A percentile compares a stretch with the other conserved stretches of the same genome.
Conservation (phyloP, 2,113 vertebrate genomes). For the Puffinus mauretanicus region DNA sequence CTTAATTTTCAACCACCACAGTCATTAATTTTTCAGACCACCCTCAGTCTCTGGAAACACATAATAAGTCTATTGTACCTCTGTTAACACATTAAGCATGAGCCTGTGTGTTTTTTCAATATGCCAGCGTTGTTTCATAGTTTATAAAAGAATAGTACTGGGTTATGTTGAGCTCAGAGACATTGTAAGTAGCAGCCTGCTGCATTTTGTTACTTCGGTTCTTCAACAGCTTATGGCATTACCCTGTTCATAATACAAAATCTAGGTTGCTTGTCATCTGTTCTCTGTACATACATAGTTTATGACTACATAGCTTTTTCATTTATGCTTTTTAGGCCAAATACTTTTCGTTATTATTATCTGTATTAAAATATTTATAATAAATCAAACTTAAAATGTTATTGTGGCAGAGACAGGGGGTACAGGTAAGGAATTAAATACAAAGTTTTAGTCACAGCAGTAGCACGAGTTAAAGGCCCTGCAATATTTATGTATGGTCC, state of each 20-base stretch:
- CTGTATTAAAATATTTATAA: conserved; percentile 74
- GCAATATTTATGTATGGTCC: conserved; percentile 2
- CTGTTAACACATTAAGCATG: conserved; percentile 58
- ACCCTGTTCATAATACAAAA: conserved; percentile 28
- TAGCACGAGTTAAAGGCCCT: conserved; percentile 14
- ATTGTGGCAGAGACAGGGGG: conserved; percentile 41
- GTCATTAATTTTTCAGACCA: conserved; percentile 82
- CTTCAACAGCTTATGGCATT: conserved; percentile 56
- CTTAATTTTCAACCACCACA: conserved; percentile 77
- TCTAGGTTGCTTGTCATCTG: conserved; percentile 44
- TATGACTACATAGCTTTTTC: conserved; percentile 65
- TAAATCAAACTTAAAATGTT: conserved; percentile 68
- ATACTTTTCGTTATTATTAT: conserved; percentile 73
- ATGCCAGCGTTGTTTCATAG: conserved; percentile 61
- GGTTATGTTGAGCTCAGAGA: conserved; percentile 43
- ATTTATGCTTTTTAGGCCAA: conserved; percentile 70
- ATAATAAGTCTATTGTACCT: conserved; percentile 67
- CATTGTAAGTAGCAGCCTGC: conserved; percentile 19
- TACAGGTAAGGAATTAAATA: conserved; percentile 57
- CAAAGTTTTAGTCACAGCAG: conserved; percentile 30
- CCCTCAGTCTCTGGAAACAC: conserved; percentile 74
- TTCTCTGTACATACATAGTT: conserved; percentile 50
- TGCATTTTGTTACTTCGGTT: conserved; percentile 33
- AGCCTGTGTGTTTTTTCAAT: conserved; percentile 66
- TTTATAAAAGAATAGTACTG: conserved; percentile 67